Base-by-base conservation (phyloP, 2,888 invertebrate species). In the Drosophila stalkeri region DNA sequence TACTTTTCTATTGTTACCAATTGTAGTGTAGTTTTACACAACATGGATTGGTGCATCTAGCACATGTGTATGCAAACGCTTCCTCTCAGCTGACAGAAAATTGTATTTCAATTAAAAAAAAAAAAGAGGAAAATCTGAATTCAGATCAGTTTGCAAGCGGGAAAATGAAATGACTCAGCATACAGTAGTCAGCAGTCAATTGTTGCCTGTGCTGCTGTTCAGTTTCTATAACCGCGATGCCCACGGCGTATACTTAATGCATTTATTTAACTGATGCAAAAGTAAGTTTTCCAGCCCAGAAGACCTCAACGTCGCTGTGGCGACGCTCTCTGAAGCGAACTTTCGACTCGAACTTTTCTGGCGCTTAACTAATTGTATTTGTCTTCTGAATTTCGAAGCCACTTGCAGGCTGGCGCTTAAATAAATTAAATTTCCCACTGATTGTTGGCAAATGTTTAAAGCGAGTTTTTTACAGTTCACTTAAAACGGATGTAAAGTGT, bases 361-460 rank as follows among this genome's bases (percentile, higher is more conserved):
- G 44, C 56, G 56, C 60, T 69, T 46, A 66, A 69, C 66, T 81
- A 71, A 82, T 79, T 84, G 70, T 80, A 66, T 77, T 81, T 82
- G 66, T 61, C 56, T 55, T 55, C 60, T 49, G 64, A 55, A 63
- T 75, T 76, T 52, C 39, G 27, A 11, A 39, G n/a, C 8, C 47
- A 39, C 39, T 64, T 27, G 8, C 59, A 14, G 33, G 46, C 37
- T 4, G n/a, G 18, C 41, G 33, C 18, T 33, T 44, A 41, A 47
- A 3, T n/a, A 37, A 41, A 55, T 56, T 20, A 12, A 55, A 51
- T 39, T 51, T 39, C 4, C 23, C 12, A 35, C 23, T 55, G 27
- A 61, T 60, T 60, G 43, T 41, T 14, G 41, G 31, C 20, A 44
- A 56, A 27, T 27, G 18, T 31, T 55, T 46, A 11, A 67, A 67